phyloP scores from a whole-genome alignment of 2,113 vertebrate genomes.

The Oreotragus oreotragus region DNA sequence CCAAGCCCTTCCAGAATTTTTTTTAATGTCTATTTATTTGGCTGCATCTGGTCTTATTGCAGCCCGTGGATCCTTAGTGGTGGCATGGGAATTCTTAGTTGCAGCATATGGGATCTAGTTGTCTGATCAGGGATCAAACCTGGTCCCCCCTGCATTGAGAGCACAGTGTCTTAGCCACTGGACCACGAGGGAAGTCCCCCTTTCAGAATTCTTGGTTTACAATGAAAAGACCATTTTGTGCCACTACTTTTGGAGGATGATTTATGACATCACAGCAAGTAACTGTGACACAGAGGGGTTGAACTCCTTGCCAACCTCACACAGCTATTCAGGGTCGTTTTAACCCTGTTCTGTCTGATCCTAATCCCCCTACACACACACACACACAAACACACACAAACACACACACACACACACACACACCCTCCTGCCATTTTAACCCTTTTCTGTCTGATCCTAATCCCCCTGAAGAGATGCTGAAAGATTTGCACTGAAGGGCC shows the following conservation, averaged over 20 bases:
- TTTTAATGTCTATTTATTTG: background rate
- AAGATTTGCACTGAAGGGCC: rapidly evolving
- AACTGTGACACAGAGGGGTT: rapidly evolving
- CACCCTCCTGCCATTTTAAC: too few relatives aligned
- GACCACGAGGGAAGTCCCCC: background rate
- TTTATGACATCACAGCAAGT: rapidly evolving
- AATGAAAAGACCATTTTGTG: background rate
- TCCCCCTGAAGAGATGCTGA: background rate
- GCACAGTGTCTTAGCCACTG: background rate
- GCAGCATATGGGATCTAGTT: background rate
- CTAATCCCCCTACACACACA: background rate
- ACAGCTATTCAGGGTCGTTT: background rate
- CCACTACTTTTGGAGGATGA: background rate
- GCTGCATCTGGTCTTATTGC: background rate
- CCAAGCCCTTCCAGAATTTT: background rate
- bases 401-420: background rate
- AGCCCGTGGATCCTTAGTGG: background rate
- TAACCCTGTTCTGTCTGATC: too few relatives aligned
- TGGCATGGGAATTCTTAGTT: background rate
- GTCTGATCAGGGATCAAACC: background rate
- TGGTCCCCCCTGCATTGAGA: background rate
- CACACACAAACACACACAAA: background rate
- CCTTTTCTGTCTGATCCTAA: background rate
- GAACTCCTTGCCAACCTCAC: too few relatives aligned
- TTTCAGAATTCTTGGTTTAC: background rate